Evolutionary conservation across 2,113 vertebrate species (phyloP), one percentile per base, ranked within the genome.

Genomic region (Rhodinocichla rosea): DNA sequence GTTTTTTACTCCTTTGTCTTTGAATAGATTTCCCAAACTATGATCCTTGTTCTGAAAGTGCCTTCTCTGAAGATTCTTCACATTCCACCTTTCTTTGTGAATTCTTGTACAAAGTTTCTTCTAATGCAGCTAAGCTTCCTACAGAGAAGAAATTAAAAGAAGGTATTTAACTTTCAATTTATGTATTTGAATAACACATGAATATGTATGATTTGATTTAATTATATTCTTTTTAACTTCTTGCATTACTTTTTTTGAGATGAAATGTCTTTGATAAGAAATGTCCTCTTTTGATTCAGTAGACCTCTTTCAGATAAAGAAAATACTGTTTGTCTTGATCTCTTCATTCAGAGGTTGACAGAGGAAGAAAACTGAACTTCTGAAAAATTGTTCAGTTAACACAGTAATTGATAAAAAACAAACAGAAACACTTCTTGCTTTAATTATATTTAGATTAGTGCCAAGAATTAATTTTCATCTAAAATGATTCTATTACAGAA

Each of bases 71-170:
- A 14, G 98, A 98, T 27, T 87, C 94, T 32, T 94, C 97, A 10
- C 97, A 95, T 76, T 95, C 97, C n/a, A 96, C 93, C 67, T 99
- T 99, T 97, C 98, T 99, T 94, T 99, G 99, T 87, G 99, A 99
- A 83, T 99, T 99, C 98, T 97, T 99, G 79, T 99, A 99, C 95
- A 98, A 98, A 95, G 97, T 98, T 90, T 95, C 98, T 22, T 87
- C 97, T n/a, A 97, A 97, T 83, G 92, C 93, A 3, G 63, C 97
- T 64, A 99, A 98, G 95, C 77, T 97, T 20, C 96, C 98, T 39
- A 89, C 95, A 89, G 99, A 99, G 90, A 98, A 98, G 79, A 99
- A 98, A 83, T 94, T 98, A 84, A 98, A 98, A 97, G 99, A 99
- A 81, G 99, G 99, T 99, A 98, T 93, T 69, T 87, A 45, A 87